Evolutionary conservation across 2,888 invertebrate species (phyloP).

Genomic region (Tetropium fuscum): DNA sequence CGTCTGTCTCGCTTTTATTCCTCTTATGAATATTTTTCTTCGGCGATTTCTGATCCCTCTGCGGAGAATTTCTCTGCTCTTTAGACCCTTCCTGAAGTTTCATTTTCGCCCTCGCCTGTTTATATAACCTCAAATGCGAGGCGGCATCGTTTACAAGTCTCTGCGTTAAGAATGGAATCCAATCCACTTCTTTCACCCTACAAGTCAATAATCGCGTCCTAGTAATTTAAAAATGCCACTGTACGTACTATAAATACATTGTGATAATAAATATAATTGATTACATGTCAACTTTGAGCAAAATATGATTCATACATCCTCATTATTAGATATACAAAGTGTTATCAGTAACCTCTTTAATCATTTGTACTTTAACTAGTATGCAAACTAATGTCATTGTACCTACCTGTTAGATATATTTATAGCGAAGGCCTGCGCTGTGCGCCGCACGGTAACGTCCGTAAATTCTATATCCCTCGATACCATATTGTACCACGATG

Average conservation of each 20-base stretch:
- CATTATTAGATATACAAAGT: no score
- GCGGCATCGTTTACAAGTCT: slow-evolving; percentile 91
- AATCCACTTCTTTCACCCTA: slow-evolving; percentile 86
- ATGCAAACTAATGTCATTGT: no score
- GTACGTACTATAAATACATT: no score
- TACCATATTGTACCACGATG: slow-evolving; percentile 77
- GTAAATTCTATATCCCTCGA: slow-evolving; percentile 82
- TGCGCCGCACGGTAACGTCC: slow-evolving; percentile 73
- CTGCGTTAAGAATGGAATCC: slow-evolving; percentile 90
- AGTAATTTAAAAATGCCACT: no score
- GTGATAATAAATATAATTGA: no score
- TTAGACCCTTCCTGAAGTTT: slow-evolving; percentile 56
- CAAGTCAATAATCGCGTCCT: no score
- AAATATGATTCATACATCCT: no score
- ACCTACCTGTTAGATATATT: slow-evolving; percentile 78
- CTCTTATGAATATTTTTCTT: slow-evolving; percentile 70
- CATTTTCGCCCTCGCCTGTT: slow-evolving; percentile 75
- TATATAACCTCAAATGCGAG: slow-evolving; percentile 87
- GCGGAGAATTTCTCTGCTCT: slow-evolving; percentile 58
- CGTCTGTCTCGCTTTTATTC: slow-evolving; percentile 81
- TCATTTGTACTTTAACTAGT: no score
- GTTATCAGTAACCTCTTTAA: no score
- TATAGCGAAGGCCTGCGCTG: slow-evolving; percentile 78
- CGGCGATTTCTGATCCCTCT: slow-evolving; percentile 60
- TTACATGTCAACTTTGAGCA: no score